Evolutionary conservation across 1,140 invertebrate species (phyloP).

Genomic region (Trichoplusia ni): DNA sequence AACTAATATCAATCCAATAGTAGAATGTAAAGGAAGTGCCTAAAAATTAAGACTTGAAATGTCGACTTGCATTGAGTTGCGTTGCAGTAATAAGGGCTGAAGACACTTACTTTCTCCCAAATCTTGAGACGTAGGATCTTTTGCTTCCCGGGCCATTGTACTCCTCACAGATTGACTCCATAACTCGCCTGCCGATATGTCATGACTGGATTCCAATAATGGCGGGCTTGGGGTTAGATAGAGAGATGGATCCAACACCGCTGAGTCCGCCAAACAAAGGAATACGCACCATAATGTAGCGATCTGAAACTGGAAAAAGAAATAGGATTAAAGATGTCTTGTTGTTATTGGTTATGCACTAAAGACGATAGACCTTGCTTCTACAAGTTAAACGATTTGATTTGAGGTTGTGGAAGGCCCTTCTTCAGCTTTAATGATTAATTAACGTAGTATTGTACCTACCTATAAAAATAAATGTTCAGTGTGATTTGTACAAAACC

Average conservation of each 20-base stretch:
- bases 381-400: too few relatives aligned
- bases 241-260: slow-evolving; percentile 61
- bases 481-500: too few relatives aligned
- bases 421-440: too few relatives aligned
- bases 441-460: too few relatives aligned
- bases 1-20: too few relatives aligned
- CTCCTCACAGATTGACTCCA: slow-evolving; percentile 40
- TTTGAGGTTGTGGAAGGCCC: too few relatives aligned
- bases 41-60: too few relatives aligned
- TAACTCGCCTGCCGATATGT: slow-evolving; percentile 33
- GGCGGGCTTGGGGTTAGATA: slow-evolving; percentile 65
- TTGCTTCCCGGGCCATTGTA: slow-evolving; percentile 26
- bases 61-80: not conserved
- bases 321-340: not conserved
- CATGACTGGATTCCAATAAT: slow-evolving; percentile 35
- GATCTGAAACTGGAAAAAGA: slow-evolving; percentile 3
- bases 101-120: slow-evolving; percentile 14
- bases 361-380: too few relatives aligned
- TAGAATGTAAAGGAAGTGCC: too few relatives aligned
- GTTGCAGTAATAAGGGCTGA: not conserved
- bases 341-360: too few relatives aligned
- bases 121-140: not conserved
- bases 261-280: slow-evolving; percentile 31
- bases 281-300: not conserved
- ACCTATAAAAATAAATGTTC: too few relatives aligned